Evolutionary conservation across 2,797 vertebrate species (phyloP).

Genomic region (Hozukius guyotensis): DNA sequence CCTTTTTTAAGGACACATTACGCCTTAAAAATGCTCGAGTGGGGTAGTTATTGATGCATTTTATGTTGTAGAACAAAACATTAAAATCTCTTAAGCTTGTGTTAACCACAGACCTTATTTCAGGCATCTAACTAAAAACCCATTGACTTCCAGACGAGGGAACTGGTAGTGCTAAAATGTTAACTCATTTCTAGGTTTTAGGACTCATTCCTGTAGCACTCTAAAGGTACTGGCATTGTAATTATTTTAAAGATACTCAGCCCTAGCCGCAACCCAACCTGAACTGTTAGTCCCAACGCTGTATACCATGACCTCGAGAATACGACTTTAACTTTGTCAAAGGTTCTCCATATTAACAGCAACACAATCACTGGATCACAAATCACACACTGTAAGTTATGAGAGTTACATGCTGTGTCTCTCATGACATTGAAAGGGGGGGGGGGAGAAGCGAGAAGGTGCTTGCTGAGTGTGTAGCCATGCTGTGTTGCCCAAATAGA

Average conservation of each 20-base stretch:
- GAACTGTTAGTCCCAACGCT: constrained; percentile 7
- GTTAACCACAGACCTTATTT: neutral
- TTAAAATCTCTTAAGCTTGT: neutral
- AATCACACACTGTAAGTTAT: constrained; percentile 74
- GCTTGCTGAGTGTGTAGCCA: constrained; percentile 65
- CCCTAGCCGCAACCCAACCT: constrained; percentile 2
- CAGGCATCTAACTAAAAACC: neutral
- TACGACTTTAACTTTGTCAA: constrained; percentile 79
- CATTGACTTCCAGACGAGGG: rapidly evolving
- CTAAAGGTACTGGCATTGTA: neutral
- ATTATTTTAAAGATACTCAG: neutral
- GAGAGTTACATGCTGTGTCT: constrained; percentile 73
- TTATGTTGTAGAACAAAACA: neutral
- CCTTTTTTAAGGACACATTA: neutral
- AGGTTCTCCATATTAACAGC: constrained; percentile 64
- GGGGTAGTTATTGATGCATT: neutral
- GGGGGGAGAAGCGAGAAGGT: constrained; percentile 55
- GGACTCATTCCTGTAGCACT: neutral
- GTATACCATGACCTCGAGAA: constrained; percentile 59
- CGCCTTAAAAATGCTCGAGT: neutral
- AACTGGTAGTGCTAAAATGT: neutral
- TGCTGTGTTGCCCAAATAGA: constrained; percentile 78
- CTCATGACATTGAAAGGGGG: constrained; percentile 71
- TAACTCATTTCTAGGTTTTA: neutral
- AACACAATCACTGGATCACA: constrained; percentile 78